Evolutionary conservation across 1,140 invertebrate species (phyloP).

Genomic region (Brachionus sp.): DNA sequence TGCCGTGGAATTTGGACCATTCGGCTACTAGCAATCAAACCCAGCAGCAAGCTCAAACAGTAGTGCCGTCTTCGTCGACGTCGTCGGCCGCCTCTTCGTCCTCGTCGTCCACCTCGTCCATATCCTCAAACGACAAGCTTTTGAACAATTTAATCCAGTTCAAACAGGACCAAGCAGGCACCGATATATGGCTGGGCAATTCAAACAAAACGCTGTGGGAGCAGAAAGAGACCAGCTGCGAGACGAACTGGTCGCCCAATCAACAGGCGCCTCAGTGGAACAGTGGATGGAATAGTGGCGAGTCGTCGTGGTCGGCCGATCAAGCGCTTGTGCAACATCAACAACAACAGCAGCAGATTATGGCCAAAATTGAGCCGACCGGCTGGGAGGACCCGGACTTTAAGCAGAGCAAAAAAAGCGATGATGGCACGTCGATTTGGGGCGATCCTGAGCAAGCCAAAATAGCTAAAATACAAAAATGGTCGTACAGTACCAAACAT

Average conservation of each 20-base stretch:
- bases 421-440: slow-evolving; percentile 43
- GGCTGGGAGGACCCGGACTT: slow-evolving; percentile 42
- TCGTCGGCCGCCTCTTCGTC: background rate
- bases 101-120: background rate
- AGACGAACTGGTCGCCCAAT: slow-evolving; percentile 1
- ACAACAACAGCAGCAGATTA: background rate
- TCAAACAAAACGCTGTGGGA: background rate
- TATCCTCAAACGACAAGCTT: background rate
- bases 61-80: background rate
- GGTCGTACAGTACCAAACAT: slow-evolving; percentile 16
- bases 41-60: background rate
- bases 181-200: background rate
- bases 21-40: background rate
- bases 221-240: background rate
- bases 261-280: slow-evolving; percentile 7
- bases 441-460: slow-evolving; percentile 3
- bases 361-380: slow-evolving; percentile 13
- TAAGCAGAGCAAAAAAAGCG: background rate
- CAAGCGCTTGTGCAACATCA: background rate
- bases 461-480: slow-evolving; percentile 3
- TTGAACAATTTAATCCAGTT: background rate
- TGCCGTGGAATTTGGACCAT: slow-evolving; percentile 23
- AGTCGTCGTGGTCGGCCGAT: background rate
- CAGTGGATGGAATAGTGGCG: background rate
- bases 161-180: background rate